Conservation (phyloP, 2,797 vertebrate species). For the Myotis findleyi region DNA sequence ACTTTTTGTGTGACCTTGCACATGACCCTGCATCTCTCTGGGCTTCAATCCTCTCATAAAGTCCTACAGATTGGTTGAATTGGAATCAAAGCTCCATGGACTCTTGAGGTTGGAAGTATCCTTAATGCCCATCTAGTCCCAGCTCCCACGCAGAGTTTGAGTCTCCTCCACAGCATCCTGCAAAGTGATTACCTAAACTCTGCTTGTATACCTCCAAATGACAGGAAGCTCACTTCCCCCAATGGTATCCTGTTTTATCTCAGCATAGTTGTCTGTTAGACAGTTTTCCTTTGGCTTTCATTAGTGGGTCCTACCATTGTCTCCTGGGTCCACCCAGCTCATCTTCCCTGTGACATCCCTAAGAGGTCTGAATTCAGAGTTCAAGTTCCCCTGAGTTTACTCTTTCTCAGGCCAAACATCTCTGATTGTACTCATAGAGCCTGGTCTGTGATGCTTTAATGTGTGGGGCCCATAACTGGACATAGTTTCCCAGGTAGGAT, state of each 20-base stretch:
- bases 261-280: background rate
- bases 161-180: background rate
- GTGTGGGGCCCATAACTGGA: background rate
- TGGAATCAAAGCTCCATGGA: background rate
- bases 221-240: background rate
- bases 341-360: background rate
- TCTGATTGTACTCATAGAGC: background rate
- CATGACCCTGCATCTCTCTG: background rate
- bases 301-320: background rate
- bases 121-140: background rate
- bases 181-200: background rate
- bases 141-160: background rate
- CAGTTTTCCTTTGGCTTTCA: background rate
- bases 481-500: background rate
- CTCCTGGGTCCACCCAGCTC: background rate
- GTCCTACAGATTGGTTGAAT: background rate
- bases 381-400: background rate
- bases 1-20: background rate
- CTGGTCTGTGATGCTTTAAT: background rate
- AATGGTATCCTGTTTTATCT: background rate
- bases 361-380: constrained; percentile 5
- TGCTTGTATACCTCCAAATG: background rate
- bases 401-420: background rate
- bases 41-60: background rate
- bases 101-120: background rate